Evolutionary conservation across 2,113 vertebrate species (phyloP).

Genomic region (Felis catus): F.catus_Fca126_mat1.0 CM031419.1:142684001-142684500

Average conservation of each 20-base stretch:
- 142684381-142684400: background rate
- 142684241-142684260: too few relatives aligned
- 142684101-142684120: background rate
- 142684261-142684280: too few relatives aligned
- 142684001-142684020: background rate
- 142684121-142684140: background rate
- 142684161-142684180: too few relatives aligned
- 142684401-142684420: background rate
- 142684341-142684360: background rate
- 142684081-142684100: conserved; percentile 6
- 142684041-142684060: background rate
- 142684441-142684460: conserved; percentile 21
- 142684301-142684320: too few relatives aligned
- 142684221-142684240: too few relatives aligned
- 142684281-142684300: too few relatives aligned
- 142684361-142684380: background rate
- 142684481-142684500: conserved; percentile 3
- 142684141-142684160: too few relatives aligned
- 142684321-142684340: background rate
- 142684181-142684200: too few relatives aligned
- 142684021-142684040: background rate
- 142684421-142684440: background rate
- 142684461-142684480: background rate
- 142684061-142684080: background rate
- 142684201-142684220: too few relatives aligned